Evolutionary conservation across 92 coral and sea anemone species (phyloP), one percentile per base, ranked within the genome.

Genomic region (Parazoanthus atlanticus): DNA sequence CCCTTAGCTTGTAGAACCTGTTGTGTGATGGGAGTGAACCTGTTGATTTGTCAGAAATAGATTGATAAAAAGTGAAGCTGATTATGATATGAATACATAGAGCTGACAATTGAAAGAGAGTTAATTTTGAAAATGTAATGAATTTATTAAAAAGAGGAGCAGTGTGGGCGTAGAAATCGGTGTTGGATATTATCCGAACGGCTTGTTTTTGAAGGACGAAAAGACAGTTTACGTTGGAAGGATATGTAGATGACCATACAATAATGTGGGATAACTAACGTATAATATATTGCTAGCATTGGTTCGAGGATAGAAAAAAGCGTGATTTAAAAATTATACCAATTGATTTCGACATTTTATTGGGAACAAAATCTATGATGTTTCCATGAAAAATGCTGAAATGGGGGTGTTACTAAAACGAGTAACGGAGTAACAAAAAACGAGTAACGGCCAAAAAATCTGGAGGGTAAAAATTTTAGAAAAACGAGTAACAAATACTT

Each of bases 271-370:
- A 3, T 74, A 74, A 31, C 34, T 74, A n/a, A 38, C 9, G 40
- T 23, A 74, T 74, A 74, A 74, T 74, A 74, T 74, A 74, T 73
- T n/a, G n/a, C n/a, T n/a, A n/a, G n/a, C n/a, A n/a, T 40, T 3
- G 23, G 1, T 16, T 74, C 79, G 31, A 74, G 47, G 33, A 26
- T 15, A 74, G 79, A 23, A 74, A 74, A 74, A 74, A 74, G 43
- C 34, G 40, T 31, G 79, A 74, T 74, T 74, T 74, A 23, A 30
- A 31, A 31, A 7, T 21, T 31, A 74, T 26, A 17, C 0, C 40
- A 38, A 74, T 23, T 21, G 79, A 19, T 23, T 74, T 74, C 47
- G 79, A 74, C 40, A 74, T 74, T 74, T 74, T 74, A 31, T 21
- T 74, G 7, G 40, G 8, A 7, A 74, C 31, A 30, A 23, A 74